Conservation (phyloP, 2,888 invertebrate species). For the Cryptus armator region DNA sequence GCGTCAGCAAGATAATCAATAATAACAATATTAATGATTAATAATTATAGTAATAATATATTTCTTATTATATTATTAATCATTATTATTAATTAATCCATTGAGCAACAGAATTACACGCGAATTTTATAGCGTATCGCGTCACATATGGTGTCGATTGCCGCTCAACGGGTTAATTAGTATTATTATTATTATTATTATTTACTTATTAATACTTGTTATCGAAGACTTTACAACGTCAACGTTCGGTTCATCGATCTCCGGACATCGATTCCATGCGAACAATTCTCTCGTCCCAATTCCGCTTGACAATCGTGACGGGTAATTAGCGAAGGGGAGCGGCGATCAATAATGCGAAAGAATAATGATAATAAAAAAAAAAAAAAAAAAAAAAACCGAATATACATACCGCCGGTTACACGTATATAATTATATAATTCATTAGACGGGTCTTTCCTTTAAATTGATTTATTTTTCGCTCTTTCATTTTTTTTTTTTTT, state of each 20-base stretch:
- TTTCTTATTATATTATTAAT: too few relatives aligned
- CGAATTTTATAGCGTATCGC: too few relatives aligned
- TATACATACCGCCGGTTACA: constrained; percentile 19
- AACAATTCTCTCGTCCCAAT: not conserved
- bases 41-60: too few relatives aligned
- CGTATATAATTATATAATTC: constrained; percentile 67
- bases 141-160: too few relatives aligned
- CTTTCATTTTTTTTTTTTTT: constrained; percentile 5
- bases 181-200: too few relatives aligned
- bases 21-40: too few relatives aligned
- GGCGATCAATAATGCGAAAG: constrained; percentile 1
- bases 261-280: not conserved
- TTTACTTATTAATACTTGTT: not conserved
- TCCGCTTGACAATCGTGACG: not conserved
- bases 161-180: too few relatives aligned
- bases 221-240: not conserved
- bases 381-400: constrained; percentile 21
- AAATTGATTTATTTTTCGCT: constrained; percentile 29
- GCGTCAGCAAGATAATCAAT: too few relatives aligned
- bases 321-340: constrained; percentile 21
- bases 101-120: too few relatives aligned
- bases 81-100: too few relatives aligned
- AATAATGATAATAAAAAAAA: constrained; percentile 18
- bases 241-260: not conserved
- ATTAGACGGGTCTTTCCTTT: constrained; percentile 67